These are phyloP conservation scores for Sycophila texana DNA, from an alignment of 2,888 invertebrate species.

Conservation along the genomic window DNA sequence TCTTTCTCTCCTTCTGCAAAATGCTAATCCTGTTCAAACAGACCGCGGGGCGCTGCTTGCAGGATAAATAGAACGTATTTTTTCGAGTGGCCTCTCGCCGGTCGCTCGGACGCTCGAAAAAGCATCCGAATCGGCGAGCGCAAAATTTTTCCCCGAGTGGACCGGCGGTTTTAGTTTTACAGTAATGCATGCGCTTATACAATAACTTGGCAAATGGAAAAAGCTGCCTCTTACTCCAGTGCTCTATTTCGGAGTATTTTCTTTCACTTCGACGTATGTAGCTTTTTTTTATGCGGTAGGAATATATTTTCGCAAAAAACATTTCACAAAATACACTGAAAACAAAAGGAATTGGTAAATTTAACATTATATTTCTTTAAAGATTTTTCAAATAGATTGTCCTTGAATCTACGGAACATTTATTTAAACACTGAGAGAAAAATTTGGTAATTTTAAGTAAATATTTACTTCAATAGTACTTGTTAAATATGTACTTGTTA, in stretches of 20 bases:
- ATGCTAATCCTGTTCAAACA: constrained; percentile 62
- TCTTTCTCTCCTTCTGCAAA: constrained; percentile 64
- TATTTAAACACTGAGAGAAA: no score
- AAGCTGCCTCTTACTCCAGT: background rate
- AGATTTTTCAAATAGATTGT: no score
- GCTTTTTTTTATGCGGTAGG: no score
- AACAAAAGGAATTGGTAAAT: no score
- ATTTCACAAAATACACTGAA: no score
- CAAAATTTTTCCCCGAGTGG: constrained; percentile 17
- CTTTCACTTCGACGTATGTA: no score
- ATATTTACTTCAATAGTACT: no score
- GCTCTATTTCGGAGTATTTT: background rate
- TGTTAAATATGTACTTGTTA: no score
- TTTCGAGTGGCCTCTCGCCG: constrained; percentile 14
- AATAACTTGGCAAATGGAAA: background rate
- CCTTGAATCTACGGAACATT: no score
- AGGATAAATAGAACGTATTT: constrained; percentile 40
- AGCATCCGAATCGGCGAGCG: background rate
- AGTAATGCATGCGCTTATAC: background rate
- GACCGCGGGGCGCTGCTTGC: constrained; percentile 41
- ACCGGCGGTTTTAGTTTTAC: background rate
- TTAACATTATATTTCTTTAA: no score
- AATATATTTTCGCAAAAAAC: no score
- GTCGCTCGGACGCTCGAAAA: background rate
- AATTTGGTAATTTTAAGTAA: no score